Base-by-base conservation (phyloP, 2,888 invertebrate genomes). In the Gymnosoma rotundatum region DNA sequence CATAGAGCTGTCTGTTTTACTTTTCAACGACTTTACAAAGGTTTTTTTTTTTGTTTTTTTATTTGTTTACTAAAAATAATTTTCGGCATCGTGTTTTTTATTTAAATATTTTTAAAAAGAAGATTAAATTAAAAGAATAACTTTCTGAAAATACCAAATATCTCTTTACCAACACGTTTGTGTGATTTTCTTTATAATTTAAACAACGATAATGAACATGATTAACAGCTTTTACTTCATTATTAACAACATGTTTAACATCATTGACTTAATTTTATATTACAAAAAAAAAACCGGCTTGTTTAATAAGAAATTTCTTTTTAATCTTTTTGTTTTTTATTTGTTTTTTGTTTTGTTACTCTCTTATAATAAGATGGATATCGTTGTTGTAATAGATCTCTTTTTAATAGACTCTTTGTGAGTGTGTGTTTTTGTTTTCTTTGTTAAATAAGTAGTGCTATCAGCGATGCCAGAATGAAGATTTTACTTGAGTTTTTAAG, bases 201-300 rank as follows among this genome's bases (percentile, higher is more conserved):
- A 5, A 45, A 32, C 61, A n/a, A 38, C 42, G 3, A 32, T 60
- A 8, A 61, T 42, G 21, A 63, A 7, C 18, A 38, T 52, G 9
- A 50, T 64, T 38, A 54, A 45, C 20, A 32, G 45, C 14, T 48
- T 48, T n/a, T 14, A 25, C 38, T 48, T 56, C 16, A 52, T 60
- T 25, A 45, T 66, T 42, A 64, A 25, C 18, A 14, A 63, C 8
- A 69, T 16, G 7, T 50, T 76, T 67, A 70, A 54, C 56, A 64
- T 64, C 52, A 73, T 58, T 73, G 79, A 66, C 66, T 79, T 66
- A 79, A 79, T 60, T 79, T 79, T 42, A 56, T 20, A 18, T 69
- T 61, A 3, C 0, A 5, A 32, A 32, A 32, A 2, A 32, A 21
- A 80, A 83, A 83, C 80, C 76, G 61, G 83, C 67, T 80, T 73